Evolutionary conservation across 1,140 invertebrate species (phyloP), one percentile per base, ranked within the genome.

Genomic region (Microplitis demolitor): DNA sequence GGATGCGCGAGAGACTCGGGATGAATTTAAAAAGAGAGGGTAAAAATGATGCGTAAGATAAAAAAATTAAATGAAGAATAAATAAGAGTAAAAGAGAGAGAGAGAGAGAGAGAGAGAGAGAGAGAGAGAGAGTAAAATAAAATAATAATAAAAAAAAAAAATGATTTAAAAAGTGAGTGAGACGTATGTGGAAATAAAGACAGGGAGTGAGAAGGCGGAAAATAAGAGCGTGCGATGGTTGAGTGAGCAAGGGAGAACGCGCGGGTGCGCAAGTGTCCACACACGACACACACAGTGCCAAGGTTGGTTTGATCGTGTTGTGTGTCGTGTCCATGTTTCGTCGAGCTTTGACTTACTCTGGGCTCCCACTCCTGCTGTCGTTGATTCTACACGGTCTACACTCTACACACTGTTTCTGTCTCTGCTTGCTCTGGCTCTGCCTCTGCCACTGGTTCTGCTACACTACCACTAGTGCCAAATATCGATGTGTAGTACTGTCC

Each of bases 291-390:
- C 39, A 33, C 34, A 64, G 62, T 50, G 37, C 16, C 62, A 37
- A 14, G 39, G 39, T 24, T 14, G 35, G n/a, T 50, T 33, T 45
- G 39, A 39, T 9, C 5, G 37, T 39, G 37, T 39, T 45, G 39
- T 11, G 56, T 58, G 4, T 58, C 56, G 56, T 58, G 56, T 58
- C 56, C 24, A 58, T 24, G 56, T 58, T 77, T 77, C 67, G 53
- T 37, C 67, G 67, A 69, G 67, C 39, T 45, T 45, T 45, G 39
- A 45, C 39, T 45, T 45, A 11, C 8, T 45, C 39, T 2, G 24
- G 4, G 39, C 39, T 45, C 39, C 37, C 8, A 39, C 8, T 9
- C 39, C 39, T 11, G 6, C 39, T 6, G 39, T 45, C 24, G 24
- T 24, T 24, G 24, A 24, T 24, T 24, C 24, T 24, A 24, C 24